These are phyloP conservation scores for Chaetophractus vellerosus DNA, from an alignment of 2,797 vertebrate species.

Conservation along the genomic window DNA sequence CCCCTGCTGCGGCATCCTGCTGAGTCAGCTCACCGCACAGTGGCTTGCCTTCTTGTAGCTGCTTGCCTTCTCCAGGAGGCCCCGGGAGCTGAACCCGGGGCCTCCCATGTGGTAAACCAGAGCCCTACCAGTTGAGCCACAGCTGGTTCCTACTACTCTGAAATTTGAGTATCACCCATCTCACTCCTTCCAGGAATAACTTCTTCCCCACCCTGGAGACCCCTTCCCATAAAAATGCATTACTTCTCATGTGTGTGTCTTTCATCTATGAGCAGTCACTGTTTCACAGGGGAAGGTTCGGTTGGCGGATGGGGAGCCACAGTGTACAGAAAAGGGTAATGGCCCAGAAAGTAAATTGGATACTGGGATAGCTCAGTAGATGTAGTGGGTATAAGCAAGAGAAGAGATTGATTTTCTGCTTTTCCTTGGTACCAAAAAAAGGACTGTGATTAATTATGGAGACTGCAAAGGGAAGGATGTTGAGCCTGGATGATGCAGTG, in stretches of 20 bases:
- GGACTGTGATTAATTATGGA: neutral
- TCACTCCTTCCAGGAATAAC: neutral
- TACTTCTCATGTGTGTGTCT: conserved; percentile 39
- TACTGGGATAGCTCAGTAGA: neutral
- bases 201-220: neutral
- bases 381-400: neutral
- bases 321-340: neutral
- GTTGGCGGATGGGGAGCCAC: neutral
- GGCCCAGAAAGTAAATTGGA: neutral
- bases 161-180: neutral
- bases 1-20: no score
- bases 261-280: neutral
- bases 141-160: no score
- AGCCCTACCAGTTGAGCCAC: no score
- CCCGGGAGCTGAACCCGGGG: no score
- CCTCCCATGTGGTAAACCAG: no score
- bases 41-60: no score
- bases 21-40: no score
- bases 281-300: neutral
- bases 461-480: neutral
- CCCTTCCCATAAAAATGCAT: conserved; percentile 49
- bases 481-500: neutral
- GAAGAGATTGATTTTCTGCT: neutral
- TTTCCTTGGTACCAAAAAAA: neutral
- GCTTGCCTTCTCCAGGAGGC: no score